These are phyloP conservation scores for Eupithecia subumbrata DNA, from an alignment of 2,888 invertebrate species.

Conservation along the genomic window DNA sequence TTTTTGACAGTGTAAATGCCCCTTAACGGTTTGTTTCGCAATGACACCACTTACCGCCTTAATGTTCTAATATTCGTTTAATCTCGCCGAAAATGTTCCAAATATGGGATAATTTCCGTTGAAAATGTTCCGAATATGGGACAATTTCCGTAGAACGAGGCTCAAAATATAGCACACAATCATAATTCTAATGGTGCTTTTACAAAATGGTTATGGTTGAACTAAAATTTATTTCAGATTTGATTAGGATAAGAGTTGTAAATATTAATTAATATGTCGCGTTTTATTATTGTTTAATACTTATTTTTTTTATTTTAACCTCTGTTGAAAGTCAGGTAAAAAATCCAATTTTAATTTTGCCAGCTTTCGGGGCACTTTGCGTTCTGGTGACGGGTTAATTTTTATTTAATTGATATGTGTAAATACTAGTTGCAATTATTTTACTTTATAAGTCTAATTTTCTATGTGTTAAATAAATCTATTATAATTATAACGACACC, in stretches of 20 bases:
- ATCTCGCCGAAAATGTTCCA: slow-evolving; percentile 8
- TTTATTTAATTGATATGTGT: no score
- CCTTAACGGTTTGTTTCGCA: neutral
- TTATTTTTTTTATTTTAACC: neutral
- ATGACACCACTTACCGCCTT: slow-evolving; percentile 3
- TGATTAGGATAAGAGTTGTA: neutral
- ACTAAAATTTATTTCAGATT: neutral
- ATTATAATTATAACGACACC: no score
- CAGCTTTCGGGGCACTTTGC: no score
- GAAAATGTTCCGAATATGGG: slow-evolving; percentile 7
- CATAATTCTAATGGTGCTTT: slow-evolving; percentile 10
- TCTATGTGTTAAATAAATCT: no score
- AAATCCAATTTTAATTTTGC: no score
- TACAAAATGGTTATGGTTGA: slow-evolving; percentile 8
- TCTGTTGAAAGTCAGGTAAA: no score
- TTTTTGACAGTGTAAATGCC: neutral
- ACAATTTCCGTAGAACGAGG: slow-evolving; percentile 7
- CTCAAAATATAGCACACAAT: neutral
- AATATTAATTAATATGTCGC: neutral
- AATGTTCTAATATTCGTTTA: slow-evolving; percentile 14
- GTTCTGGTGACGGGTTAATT: no score
- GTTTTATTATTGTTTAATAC: neutral
- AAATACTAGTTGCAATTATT: no score
- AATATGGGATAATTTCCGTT: slow-evolving; percentile 12
- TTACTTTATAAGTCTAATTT: no score